These are phyloP conservation scores for Aphelenchoides bicaudatus DNA, from an alignment of 2,888 invertebrate species.

Conservation along the genomic window DNA sequence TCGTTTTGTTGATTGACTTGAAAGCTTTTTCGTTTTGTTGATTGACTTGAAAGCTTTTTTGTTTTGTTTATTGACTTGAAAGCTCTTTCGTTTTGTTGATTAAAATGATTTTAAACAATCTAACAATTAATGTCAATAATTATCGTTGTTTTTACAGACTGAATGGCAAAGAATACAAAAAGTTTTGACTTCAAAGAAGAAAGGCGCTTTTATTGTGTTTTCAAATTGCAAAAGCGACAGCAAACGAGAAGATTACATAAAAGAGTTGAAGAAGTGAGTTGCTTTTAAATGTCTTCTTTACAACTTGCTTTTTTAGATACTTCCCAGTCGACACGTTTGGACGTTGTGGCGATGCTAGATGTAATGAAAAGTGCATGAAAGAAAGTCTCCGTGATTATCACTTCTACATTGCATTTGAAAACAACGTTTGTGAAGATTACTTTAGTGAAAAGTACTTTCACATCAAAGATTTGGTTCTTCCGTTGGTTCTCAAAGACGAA, in stretches of 20 bases:
- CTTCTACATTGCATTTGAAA: constrained; percentile 16
- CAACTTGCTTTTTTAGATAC: not conserved
- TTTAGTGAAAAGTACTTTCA: constrained; percentile 7
- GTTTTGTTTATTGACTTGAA: not conserved
- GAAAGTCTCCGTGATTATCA: constrained; percentile 7
- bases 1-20: not conserved
- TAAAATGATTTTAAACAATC: too few species aligned
- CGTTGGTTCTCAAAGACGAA: constrained; percentile 3
- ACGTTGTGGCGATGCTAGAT: constrained; percentile 4
- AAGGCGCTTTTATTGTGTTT: constrained; percentile 7
- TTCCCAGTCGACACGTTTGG: constrained; percentile 8
- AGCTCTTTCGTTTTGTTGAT: not conserved
- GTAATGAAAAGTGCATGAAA: not conserved
- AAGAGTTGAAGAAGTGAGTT: constrained; percentile 12
- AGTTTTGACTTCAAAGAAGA: not conserved
- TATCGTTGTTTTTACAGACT: not conserved
- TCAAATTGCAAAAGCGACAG: constrained; percentile 10
- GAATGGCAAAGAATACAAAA: not conserved
- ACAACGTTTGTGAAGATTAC: constrained; percentile 14
- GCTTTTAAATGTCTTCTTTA: too few species aligned
- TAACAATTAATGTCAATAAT: too few species aligned
- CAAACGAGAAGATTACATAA: constrained; percentile 13
- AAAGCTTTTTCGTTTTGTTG: not conserved
- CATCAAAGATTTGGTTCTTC: constrained; percentile 1
- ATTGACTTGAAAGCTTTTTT: not conserved